A percentile compares a stretch with the other conserved stretches of the same genome.
Evolutionary conservation across 1,140 invertebrate species (phyloP).

Genomic region (Vanessa tameamea): DNA sequence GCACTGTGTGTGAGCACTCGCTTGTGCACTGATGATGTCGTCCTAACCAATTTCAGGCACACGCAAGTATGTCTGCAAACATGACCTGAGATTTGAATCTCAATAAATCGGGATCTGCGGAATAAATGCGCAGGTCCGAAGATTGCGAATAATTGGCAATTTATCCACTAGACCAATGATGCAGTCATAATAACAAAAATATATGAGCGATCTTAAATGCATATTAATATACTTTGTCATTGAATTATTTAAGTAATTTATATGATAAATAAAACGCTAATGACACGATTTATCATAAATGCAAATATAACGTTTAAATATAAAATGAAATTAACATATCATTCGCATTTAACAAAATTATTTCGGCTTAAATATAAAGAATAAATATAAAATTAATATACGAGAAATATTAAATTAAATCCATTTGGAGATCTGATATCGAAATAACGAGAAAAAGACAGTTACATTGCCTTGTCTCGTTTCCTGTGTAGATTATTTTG

Average conservation of each 20-base stretch:
- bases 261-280: slow-evolving; percentile 9
- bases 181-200: background rate
- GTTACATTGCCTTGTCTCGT: background rate
- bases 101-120: too few species aligned
- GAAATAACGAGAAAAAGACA: background rate
- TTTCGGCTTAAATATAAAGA: background rate
- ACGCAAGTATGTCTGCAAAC: too few species aligned
- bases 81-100: too few species aligned
- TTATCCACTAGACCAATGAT: too few species aligned
- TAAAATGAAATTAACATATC: slow-evolving; percentile 5
- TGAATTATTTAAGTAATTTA: slow-evolving; percentile 5
- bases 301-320: slow-evolving; percentile 5
- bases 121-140: too few species aligned
- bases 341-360: slow-evolving; percentile 9
- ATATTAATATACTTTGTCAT: slow-evolving; percentile 3
- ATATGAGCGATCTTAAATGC: background rate
- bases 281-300: slow-evolving; percentile 15
- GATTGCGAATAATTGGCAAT: too few species aligned
- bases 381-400: background rate
- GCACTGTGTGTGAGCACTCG: too few species aligned
- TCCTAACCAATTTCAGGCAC: too few species aligned
- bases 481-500: slow-evolving; percentile 5
- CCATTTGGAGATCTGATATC: background rate
- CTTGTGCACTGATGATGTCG: too few species aligned
- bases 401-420: background rate